These are phyloP conservation scores for Telmatherina bonti DNA, from an alignment of 2,797 vertebrate species.

Conservation along the genomic window DNA sequence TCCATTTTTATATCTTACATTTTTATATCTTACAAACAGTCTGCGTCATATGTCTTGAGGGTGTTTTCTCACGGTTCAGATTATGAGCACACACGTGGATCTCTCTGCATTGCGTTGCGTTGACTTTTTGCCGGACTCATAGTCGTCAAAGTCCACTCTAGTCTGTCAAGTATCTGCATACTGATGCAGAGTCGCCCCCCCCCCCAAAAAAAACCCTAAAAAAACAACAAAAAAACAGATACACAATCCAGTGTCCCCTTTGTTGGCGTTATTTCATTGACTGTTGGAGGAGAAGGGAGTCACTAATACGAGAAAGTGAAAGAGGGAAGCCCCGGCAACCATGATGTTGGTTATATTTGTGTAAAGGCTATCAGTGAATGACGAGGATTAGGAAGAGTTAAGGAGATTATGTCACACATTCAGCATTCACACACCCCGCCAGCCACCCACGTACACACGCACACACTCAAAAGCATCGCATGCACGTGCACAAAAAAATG, in stretches of 20 bases:
- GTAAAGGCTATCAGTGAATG: conserved; percentile 89
- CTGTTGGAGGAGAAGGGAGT: conserved; percentile 85
- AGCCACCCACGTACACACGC: conserved; percentile 72
- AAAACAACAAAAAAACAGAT: conserved; percentile 84
- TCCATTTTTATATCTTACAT: neutral
- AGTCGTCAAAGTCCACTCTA: conserved; percentile 63
- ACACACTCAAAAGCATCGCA: conserved; percentile 27
- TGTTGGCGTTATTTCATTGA: conserved; percentile 85
- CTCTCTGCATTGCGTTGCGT: conserved; percentile 20
- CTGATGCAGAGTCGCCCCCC: conserved; percentile 63
- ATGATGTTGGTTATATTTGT: conserved; percentile 89
- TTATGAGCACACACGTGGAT: neutral
- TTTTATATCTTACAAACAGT: neutral
- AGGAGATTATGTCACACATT: conserved; percentile 88
- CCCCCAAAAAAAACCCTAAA: too few species aligned
- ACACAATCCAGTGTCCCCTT: conserved; percentile 81
- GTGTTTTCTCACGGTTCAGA: neutral
- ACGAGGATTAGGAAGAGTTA: conserved; percentile 89
- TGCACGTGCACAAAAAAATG: conserved; percentile 22
- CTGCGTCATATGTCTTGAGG: neutral
- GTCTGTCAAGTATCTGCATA: conserved; percentile 79
- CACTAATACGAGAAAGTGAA: conserved; percentile 85
- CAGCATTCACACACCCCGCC: conserved; percentile 74
- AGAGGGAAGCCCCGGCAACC: conserved; percentile 86
- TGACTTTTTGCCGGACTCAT: conserved; percentile 59